Evolutionary conservation across 2,888 invertebrate genomes (phyloP).

Genomic region (Cordilura impudica): DNA sequence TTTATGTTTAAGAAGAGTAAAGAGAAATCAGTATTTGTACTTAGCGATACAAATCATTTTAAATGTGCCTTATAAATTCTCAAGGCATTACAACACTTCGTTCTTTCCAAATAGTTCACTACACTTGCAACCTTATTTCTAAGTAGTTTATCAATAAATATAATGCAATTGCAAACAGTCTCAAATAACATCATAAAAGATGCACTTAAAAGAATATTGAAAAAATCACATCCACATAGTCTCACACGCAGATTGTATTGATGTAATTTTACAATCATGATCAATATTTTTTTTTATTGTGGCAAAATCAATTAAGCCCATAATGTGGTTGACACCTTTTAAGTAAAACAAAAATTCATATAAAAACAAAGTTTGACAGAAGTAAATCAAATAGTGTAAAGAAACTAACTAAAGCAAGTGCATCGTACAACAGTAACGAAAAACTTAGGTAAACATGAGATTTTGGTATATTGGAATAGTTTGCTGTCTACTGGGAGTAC

Average conservation of each 20-base stretch:
- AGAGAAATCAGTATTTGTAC: too few relatives aligned
- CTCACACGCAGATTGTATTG: constrained; percentile 62
- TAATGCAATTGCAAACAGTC: not conserved
- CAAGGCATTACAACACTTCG: too few relatives aligned
- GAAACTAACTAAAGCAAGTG: constrained; percentile 28
- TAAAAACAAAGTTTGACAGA: constrained; percentile 42
- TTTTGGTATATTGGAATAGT: constrained; percentile 6
- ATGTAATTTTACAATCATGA: constrained; percentile 29
- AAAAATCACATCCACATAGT: not conserved
- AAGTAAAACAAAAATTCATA: constrained; percentile 16
- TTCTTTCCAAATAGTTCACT: constrained; percentile 32
- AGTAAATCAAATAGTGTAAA: constrained; percentile 37
- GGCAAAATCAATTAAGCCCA: constrained; percentile 52
- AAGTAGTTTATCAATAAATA: constrained; percentile 8
- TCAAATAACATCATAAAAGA: constrained; percentile 7
- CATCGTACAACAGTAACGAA: not conserved
- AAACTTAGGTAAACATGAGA: constrained; percentile 18
- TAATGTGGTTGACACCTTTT: constrained; percentile 47
- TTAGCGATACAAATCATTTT: too few relatives aligned
- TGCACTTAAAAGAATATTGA: not conserved
- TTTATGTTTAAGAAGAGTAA: too few relatives aligned
- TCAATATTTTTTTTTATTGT: constrained; percentile 33
- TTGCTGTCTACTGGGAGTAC: constrained; percentile 28
- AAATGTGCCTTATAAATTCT: too few relatives aligned
- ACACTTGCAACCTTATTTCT: constrained; percentile 19